These are phyloP conservation scores for Hydrochoerus hydrochaeris DNA, from an alignment of 2,113 vertebrate genomes.

Conservation along the genomic window DNA sequence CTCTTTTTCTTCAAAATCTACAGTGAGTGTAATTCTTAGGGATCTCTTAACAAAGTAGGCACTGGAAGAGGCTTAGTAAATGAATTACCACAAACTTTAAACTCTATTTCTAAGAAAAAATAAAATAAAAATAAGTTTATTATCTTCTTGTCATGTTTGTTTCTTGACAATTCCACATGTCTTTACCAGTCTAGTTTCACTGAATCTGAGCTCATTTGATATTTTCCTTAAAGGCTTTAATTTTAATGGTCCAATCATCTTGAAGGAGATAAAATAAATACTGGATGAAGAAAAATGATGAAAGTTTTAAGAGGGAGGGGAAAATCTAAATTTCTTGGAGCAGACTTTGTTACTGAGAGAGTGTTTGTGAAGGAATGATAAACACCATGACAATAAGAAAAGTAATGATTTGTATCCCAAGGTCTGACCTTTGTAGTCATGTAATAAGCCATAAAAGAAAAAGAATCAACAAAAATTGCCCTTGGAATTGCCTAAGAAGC, in stretches of 20 bases:
- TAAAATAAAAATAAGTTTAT: not conserved
- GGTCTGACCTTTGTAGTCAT: not conserved
- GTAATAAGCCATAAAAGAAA: conserved; percentile 35
- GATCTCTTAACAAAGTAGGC: conserved; percentile 29
- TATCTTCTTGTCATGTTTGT: conserved; percentile 11
- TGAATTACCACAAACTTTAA: conserved; percentile 37
- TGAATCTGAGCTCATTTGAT: conserved; percentile 47
- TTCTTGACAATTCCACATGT: conserved; percentile 5
- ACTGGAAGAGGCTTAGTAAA: not conserved
- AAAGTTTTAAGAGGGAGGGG: not conserved
- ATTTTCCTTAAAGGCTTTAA: conserved; percentile 65
- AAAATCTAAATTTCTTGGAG: conserved; percentile 40
- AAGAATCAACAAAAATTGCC: conserved; percentile 28
- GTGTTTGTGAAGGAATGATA: conserved; percentile 52
- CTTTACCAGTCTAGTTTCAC: not conserved
- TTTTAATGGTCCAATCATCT: conserved; percentile 58
- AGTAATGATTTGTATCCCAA: conserved; percentile 22
- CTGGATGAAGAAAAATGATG: conserved; percentile 27
- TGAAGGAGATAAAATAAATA: conserved; percentile 54
- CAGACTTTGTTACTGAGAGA: not conserved
- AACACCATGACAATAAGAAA: conserved; percentile 30
- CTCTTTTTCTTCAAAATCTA: not conserved
- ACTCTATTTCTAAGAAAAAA: conserved; percentile 31
- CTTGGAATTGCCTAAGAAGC: conserved; percentile 48
- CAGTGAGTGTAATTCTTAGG: not conserved